Evolutionary conservation across 2,113 vertebrate species (phyloP), one percentile per base, ranked within the genome.

Genomic region (Eira barbara): DNA sequence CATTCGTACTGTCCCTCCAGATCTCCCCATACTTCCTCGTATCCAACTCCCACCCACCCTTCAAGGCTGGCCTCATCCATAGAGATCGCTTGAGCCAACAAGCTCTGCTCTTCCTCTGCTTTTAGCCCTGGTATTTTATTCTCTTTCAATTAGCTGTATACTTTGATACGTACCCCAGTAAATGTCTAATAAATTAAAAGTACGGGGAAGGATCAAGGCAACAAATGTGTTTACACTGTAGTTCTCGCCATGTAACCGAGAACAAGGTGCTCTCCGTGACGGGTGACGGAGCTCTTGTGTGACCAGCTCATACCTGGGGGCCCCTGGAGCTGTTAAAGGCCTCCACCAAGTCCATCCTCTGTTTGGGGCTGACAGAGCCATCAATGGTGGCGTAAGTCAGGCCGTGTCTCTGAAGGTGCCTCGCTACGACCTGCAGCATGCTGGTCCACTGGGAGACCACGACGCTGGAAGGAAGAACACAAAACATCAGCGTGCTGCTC

Each of bases 361-460:
- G 98, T 78, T 99, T 99, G 71, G 99, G 99, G 97, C 98, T 99
- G 96, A 99, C 99, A 0, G 99, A 99, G 29, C 99, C 99, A 21
- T 99, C 99, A 1, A 99, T 99, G 2, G 98, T 98, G 6, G 96
- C 98, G 0, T 99, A 99, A 2, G 95, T 99, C 88, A 99, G 95
- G 27, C 98, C 98, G 3, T 98, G 98, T 36, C 29, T 97, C 94
- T 95, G 94, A 73, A 99, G 99, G 76, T 99, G 99, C 80, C 98
- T 92, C 0, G 99, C 99, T 61, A 99, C 99, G 10, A 99, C 99
- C 6, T 93, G 98, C 85, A 99, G 98, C 99, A 99, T 99, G 97
- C 99, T 99, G 2, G 99, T 99, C 99, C 99, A 99, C 98, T 99
- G 99, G 45, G 99, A 99, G 80, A 99, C 99, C 34, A 99, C 99